A percentile compares a stretch with the other conserved stretches of the same genome.
phyloP scores from a whole-genome alignment of 2,888 invertebrate genomes.

The Phaedon cochleariae region DNA sequence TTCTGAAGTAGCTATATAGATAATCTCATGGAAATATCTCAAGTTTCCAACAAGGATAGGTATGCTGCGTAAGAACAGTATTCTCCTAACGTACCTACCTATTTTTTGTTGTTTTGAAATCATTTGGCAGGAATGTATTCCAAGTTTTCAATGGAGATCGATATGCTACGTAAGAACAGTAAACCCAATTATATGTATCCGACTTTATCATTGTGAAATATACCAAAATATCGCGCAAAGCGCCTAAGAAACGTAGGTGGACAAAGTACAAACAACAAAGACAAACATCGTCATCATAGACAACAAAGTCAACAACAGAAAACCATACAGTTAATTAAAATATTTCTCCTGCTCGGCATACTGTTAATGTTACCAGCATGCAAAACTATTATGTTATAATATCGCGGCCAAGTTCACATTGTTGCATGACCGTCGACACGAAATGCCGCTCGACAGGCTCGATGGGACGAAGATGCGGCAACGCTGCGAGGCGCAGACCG shows the following conservation, averaged over 20 bases:
- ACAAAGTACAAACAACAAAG: conserved; percentile 17
- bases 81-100: no score
- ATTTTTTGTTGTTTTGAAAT: no score
- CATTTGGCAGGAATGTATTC: no score
- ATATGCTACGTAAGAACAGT: not conserved
- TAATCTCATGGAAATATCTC: no score
- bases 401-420: conserved; percentile 38
- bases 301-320: conserved; percentile 11
- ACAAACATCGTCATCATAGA: conserved; percentile 23
- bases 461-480: conserved; percentile 38
- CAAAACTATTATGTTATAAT: conserved; percentile 53
- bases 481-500: conserved; percentile 50
- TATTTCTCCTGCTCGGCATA: conserved; percentile 35
- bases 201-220: no score
- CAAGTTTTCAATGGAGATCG: not conserved
- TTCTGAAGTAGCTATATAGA: not conserved
- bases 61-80: not conserved
- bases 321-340: conserved; percentile 30
- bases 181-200: not conserved
- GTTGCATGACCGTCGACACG: conserved; percentile 27
- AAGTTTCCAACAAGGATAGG: not conserved
- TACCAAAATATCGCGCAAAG: conserved; percentile 11
- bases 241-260: conserved; percentile 17
- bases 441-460: conserved; percentile 17
- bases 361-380: conserved; percentile 45